Evolutionary conservation across 2,797 vertebrate genomes (phyloP), one percentile per base, ranked within the genome.

Genomic region (Smutsia temminckii): DNA sequence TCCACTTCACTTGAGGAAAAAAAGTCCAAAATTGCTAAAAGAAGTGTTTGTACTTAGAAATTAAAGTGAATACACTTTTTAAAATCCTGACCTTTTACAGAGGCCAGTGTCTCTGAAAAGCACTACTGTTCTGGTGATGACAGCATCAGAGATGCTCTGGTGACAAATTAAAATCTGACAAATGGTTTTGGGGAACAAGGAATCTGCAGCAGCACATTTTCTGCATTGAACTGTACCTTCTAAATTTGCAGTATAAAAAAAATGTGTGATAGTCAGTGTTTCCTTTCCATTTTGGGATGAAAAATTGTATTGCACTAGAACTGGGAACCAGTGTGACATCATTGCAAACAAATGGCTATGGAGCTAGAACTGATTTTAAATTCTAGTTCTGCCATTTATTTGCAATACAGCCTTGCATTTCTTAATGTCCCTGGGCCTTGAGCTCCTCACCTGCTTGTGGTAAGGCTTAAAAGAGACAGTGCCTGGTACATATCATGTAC

Each of bases 391-490:
- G 29, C 8, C 21, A 32, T 37, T 72, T 68, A 83, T 51, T 85
- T 90, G 14, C 57, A 74, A 53, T 4, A 17, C 32, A 77, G 29
- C 6, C 42, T 85, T 57, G 46, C 1, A 14, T 93, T 77, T 90
- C 40, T 72, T 85, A 81, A n/a, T 29, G 46, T 80, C n/a, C 6
- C 25, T 69, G 17, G 46, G 5, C 32, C 63, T 49, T 66, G 37
- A 20, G 37, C 59, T 74, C n/a, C 75, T 93, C 32, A 29, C 21
- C 78, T 42, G 16, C 37, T 93, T 83, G 29, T 75, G 80, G 69
- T 87, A n/a, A 95, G 74, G 78, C 93, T 94, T 77, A 89, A 93
- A 95, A 89, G 2, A 92, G 69, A 93, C 68, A 81, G 20, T 81
- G 27, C 5, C 80, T 78, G 51, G 6, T 75, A 69, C 18, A 37